These are phyloP conservation scores for Rhyzopertha dominica DNA, from an alignment of 1,140 invertebrate genomes.

Conservation along the genomic window DNA sequence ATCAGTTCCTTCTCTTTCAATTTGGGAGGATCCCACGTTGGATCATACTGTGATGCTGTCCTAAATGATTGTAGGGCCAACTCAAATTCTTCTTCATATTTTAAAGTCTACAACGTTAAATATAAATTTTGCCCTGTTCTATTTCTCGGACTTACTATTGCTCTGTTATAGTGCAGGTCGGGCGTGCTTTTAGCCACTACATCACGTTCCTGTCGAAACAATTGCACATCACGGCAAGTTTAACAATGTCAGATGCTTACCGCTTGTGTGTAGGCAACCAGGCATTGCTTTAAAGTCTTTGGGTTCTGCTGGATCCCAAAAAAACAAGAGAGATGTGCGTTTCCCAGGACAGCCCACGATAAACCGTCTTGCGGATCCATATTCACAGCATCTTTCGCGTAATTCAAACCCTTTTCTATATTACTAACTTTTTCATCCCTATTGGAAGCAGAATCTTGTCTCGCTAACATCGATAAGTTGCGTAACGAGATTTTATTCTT, in stretches of 20 bases:
- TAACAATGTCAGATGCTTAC: slow-evolving; percentile 48
- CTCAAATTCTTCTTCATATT: slow-evolving; percentile 76
- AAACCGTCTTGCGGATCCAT: slow-evolving; percentile 76
- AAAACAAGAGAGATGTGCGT: slow-evolving; percentile 78
- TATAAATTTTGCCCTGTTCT: too few species aligned
- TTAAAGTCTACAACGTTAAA: slow-evolving; percentile 58
- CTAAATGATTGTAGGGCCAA: slow-evolving; percentile 65
- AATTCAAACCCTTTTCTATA: slow-evolving; percentile 67
- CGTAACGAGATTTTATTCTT: slow-evolving; percentile 74
- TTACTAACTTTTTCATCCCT: slow-evolving; percentile 57
- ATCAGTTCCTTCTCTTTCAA: slow-evolving; percentile 58
- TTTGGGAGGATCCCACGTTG: slow-evolving; percentile 64
- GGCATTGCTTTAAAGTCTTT: slow-evolving; percentile 63
- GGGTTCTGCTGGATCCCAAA: slow-evolving; percentile 73
- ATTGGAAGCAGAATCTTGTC: slow-evolving; percentile 57
- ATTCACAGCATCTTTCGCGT: slow-evolving; percentile 79
- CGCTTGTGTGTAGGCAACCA: slow-evolving; percentile 78
- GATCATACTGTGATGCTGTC: slow-evolving; percentile 63
- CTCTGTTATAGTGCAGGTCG: slow-evolving; percentile 83
- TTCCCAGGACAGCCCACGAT: slow-evolving; percentile 82
- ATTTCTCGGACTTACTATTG: slow-evolving; percentile 65
- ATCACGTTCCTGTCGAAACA: slow-evolving; percentile 68
- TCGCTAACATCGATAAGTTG: slow-evolving; percentile 77
- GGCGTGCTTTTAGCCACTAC: slow-evolving; percentile 65
- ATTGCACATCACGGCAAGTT: slow-evolving; percentile 4